These are phyloP conservation scores for Varroa destructor DNA, from an alignment of 1,140 invertebrate species.

Conservation along the genomic window DNA sequence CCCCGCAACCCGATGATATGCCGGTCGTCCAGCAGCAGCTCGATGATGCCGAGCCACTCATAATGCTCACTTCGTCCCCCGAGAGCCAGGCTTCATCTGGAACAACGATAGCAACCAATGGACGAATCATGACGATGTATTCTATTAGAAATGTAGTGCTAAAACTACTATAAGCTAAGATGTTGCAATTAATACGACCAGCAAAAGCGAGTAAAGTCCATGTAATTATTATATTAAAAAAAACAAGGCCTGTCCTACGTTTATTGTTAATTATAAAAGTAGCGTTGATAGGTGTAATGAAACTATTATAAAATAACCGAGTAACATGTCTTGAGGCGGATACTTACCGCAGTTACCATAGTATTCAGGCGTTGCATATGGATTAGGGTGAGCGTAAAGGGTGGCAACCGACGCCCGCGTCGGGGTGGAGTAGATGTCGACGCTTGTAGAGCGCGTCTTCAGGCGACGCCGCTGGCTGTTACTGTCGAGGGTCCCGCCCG, in stretches of 20 bases:
- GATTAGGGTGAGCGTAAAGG: conserved; percentile 21
- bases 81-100: conserved; percentile 24
- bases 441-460: conserved; percentile 20
- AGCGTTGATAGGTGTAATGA: no score
- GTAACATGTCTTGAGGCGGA: no score
- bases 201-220: no score
- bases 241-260: no score
- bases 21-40: conserved; percentile 11
- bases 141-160: no score
- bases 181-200: no score
- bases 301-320: no score
- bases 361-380: conserved; percentile 25
- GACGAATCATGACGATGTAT: no score
- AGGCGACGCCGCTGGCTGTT: not conserved
- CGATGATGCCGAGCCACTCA: conserved; percentile 23
- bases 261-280: no score
- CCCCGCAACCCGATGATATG: not conserved
- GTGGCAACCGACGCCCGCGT: conserved; percentile 10
- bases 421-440: conserved; percentile 24
- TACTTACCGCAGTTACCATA: conserved; percentile 22
- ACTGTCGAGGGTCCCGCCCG: not conserved
- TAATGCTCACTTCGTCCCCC: conserved; percentile 25
- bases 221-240: no score
- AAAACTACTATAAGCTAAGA: no score
- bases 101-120: no score